Conservation (phyloP, 92 coral and sea anemone genomes). For the Palythoa grandiflora region DNA sequence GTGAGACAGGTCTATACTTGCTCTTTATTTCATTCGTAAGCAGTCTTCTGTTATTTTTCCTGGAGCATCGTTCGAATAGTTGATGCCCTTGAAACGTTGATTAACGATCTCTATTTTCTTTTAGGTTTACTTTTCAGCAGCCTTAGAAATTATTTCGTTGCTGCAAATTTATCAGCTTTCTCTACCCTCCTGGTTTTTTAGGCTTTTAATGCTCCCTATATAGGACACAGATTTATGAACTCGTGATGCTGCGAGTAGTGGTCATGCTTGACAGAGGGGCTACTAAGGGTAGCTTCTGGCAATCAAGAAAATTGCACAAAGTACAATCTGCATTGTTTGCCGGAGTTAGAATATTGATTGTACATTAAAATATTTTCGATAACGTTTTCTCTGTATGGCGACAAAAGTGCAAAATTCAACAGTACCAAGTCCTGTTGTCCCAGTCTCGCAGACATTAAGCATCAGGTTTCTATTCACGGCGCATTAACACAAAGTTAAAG, state of each 20-base stretch:
- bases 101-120: background rate
- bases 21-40: background rate
- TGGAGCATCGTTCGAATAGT: background rate
- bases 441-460: no score
- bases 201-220: no score
- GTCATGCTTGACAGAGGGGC: background rate
- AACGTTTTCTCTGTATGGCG: background rate
- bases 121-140: background rate
- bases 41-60: background rate
- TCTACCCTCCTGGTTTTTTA: background rate
- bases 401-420: no score
- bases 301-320: background rate
- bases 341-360: background rate
- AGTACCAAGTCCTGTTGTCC: no score
- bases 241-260: background rate
- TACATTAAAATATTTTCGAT: background rate
- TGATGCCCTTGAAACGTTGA: background rate
- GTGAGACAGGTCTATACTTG: conserved; percentile 11
- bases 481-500: no score
- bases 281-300: background rate
- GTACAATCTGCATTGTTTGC: background rate
- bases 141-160: background rate
- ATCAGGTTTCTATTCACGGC: no score
- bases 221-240: no score
- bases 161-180: background rate